A percentile compares a stretch with the other conserved stretches of the same genome.
Conservation (phyloP, 2,888 invertebrate genomes). For the Synergus laeviventris region DNA sequence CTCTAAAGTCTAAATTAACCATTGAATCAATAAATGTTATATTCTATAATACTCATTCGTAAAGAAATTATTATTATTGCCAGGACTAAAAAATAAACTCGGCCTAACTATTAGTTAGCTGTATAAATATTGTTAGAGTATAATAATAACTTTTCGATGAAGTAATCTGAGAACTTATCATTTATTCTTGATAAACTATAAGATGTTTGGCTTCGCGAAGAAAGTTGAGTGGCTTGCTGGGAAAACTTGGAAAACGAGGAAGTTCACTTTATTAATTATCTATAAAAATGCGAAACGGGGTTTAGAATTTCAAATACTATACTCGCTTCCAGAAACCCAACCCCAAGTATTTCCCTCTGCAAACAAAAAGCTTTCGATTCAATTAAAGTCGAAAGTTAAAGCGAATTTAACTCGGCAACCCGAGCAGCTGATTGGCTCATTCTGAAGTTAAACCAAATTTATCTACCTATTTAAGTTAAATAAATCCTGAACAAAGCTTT, state of each 20-base stretch:
- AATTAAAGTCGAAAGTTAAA: slow-evolving; percentile 39
- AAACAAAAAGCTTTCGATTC: slow-evolving; percentile 36
- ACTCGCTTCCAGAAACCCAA: too few species aligned
- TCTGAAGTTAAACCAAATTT: slow-evolving; percentile 23
- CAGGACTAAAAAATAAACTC: too few species aligned
- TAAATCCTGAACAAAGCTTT: neutral
- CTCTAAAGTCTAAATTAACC: slow-evolving; percentile 3
- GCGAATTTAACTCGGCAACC: slow-evolving; percentile 23
- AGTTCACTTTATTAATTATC: too few species aligned
- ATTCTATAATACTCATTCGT: neutral
- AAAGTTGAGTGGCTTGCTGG: too few species aligned
- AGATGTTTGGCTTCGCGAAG: too few species aligned
- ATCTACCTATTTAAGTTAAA: slow-evolving; percentile 15
- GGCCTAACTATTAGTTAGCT: too few species aligned
- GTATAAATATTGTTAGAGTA: too few species aligned
- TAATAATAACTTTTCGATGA: neutral
- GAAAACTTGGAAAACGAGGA: too few species aligned
- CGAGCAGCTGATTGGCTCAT: slow-evolving; percentile 35
- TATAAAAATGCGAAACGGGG: too few species aligned
- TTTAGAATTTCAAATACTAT: too few species aligned
- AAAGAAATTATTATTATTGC: neutral
- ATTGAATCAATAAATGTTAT: neutral
- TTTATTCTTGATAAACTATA: too few species aligned
- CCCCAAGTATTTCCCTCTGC: neutral
- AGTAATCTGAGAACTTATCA: too few species aligned